Evolutionary conservation across 2,113 vertebrate species (phyloP).

Genomic region (Ancistrus triradiatus): DNA sequence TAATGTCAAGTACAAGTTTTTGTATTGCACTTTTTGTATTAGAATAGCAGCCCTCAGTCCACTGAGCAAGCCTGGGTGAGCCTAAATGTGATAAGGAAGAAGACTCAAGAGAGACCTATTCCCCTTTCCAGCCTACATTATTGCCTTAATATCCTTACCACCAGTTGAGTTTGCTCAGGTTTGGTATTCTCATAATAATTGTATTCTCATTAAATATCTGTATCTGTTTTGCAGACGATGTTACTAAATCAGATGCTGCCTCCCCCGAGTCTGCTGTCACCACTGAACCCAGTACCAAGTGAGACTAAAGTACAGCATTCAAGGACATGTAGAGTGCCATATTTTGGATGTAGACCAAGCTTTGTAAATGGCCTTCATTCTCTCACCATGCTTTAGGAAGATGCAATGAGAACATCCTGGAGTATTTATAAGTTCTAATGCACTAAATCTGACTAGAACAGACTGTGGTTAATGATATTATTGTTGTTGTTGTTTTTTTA

Average conservation of each 20-base stretch:
- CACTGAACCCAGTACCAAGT: constrained; percentile 54
- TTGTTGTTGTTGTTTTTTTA: constrained; percentile 4
- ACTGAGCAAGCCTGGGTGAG: no score
- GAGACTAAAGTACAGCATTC: background rate
- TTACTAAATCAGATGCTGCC: constrained; percentile 48
- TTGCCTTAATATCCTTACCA: no score
- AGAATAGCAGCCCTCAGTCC: no score
- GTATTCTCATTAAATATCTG: background rate
- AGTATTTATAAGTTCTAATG: constrained; percentile 14
- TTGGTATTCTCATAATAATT: background rate
- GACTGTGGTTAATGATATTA: constrained; percentile 17
- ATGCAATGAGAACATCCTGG: background rate
- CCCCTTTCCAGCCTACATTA: no score
- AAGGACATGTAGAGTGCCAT: background rate
- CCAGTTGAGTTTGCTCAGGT: background rate
- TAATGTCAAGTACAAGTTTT: no score
- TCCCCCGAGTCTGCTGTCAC: constrained; percentile 32
- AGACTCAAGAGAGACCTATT: no score
- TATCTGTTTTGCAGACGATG: constrained; percentile 46
- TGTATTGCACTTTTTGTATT: no score
- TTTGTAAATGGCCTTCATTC: background rate
- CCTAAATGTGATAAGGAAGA: no score
- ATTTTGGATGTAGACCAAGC: background rate
- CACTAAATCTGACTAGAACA: constrained; percentile 20
- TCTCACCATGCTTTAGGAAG: background rate